These are phyloP conservation scores for Tretioscincus oriximinensis DNA, from an alignment of 2,113 vertebrate genomes.

Conservation along the genomic window DNA sequence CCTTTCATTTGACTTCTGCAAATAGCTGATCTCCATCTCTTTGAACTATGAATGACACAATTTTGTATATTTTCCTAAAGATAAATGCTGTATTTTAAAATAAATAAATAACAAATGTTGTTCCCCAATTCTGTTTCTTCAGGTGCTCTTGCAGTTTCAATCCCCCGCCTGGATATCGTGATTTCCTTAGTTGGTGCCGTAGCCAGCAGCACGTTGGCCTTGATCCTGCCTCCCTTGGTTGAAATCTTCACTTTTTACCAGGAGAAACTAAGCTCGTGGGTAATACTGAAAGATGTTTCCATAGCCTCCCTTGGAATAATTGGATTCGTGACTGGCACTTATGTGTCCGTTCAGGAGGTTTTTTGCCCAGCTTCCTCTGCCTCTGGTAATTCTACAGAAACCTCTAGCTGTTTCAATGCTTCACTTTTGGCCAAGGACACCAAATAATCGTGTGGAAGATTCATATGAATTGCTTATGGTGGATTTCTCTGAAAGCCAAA, in stretches of 20 bases:
- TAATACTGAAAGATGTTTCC: conserved; percentile 78
- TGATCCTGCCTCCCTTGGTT: conserved; percentile 83
- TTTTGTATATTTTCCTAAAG: background rate
- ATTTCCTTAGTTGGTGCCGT: conserved; percentile 86
- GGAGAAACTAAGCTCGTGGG: conserved; percentile 71
- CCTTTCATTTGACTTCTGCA: no score
- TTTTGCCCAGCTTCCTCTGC: conserved; percentile 67
- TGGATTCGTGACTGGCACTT: conserved; percentile 84
- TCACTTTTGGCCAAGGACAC: conserved; percentile 52
- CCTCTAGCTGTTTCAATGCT: conserved; percentile 54
- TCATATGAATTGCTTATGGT: background rate
- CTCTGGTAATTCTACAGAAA: conserved; percentile 33
- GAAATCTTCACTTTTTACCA: conserved; percentile 84
- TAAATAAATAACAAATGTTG: background rate
- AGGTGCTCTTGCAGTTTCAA: conserved; percentile 79
- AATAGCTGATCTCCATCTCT: background rate
- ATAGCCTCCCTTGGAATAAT: conserved; percentile 80
- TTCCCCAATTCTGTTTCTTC: conserved; percentile 9
- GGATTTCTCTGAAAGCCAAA: conserved; percentile 32
- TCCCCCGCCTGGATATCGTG: conserved; percentile 86
- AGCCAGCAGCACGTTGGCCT: conserved; percentile 85
- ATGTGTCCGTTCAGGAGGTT: conserved; percentile 84
- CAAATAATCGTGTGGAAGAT: conserved; percentile 49
- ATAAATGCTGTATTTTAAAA: conserved; percentile 4
- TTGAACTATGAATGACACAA: background rate